phyloP scores from a whole-genome alignment of 2,888 invertebrate species.

The Andrena bucephala region DNA sequence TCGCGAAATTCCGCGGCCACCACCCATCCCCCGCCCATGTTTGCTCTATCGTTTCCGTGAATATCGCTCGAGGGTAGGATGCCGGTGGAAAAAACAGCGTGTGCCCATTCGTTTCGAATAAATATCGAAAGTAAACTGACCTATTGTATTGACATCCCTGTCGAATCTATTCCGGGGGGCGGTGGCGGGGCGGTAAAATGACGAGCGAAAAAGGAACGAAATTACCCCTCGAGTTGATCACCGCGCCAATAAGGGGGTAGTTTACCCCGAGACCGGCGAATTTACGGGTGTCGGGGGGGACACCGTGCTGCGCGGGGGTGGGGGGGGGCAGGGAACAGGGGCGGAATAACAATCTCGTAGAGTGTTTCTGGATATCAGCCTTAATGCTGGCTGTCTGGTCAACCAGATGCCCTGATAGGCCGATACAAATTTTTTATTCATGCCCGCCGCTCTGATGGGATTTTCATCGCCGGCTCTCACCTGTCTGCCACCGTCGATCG shows the following conservation, averaged over 20 bases:
- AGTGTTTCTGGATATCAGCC: conserved; percentile 80
- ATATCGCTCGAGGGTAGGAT: background rate
- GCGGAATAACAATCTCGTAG: conserved; percentile 79
- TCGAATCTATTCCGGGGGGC: conserved; percentile 15
- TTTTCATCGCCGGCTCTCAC: conserved; percentile 78
- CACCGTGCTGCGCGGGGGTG: conserved; percentile 30
- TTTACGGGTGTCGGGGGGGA: conserved; percentile 55
- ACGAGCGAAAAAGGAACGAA: conserved; percentile 63
- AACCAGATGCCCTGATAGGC: conserved; percentile 75
- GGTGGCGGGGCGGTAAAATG: conserved; percentile 48
- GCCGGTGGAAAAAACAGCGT: background rate
- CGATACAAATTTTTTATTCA: conserved; percentile 81
- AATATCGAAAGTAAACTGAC: conserved; percentile 21
- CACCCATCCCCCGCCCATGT: background rate
- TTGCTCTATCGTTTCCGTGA: background rate
- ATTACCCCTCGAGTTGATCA: conserved; percentile 70
- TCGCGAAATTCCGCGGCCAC: too few relatives aligned
- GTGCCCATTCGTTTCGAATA: background rate
- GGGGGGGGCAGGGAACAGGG: conserved; percentile 53
- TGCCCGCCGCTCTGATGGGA: conserved; percentile 77
- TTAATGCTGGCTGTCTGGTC: conserved; percentile 77
- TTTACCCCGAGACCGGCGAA: conserved; percentile 67
- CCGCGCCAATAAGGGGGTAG: conserved; percentile 70
- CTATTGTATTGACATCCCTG: conserved; percentile 14
- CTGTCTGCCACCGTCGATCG: conserved; percentile 72